These are phyloP conservation scores for Panagrolaimus sp. DNA, from an alignment of 1,140 invertebrate genomes.

Conservation along the genomic window DNA sequence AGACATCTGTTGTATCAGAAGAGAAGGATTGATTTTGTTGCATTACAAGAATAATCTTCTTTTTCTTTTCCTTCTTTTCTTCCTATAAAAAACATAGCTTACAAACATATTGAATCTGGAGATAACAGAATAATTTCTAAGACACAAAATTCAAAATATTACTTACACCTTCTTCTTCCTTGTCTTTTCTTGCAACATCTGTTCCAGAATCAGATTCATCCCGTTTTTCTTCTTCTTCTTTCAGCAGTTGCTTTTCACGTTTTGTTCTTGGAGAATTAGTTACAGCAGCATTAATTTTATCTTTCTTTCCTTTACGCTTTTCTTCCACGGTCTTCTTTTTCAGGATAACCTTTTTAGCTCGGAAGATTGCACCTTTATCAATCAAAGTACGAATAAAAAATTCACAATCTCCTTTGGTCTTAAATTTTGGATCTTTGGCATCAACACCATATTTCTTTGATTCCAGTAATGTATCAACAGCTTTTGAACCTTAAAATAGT, in stretches of 20 bases:
- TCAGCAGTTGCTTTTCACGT: conserved; percentile 66
- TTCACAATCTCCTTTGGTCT: conserved; percentile 72
- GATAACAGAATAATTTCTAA: no score
- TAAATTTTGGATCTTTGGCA: conserved; percentile 72
- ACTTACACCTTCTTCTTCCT: neutral
- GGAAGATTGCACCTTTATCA: conserved; percentile 47
- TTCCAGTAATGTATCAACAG: conserved; percentile 80
- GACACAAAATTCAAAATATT: no score
- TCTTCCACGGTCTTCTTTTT: conserved; percentile 71
- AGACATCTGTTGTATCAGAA: conserved; percentile 66
- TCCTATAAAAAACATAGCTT: conserved; percentile 54
- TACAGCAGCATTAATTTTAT: neutral
- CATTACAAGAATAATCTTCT: conserved; percentile 51
- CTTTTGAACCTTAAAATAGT: conserved; percentile 67
- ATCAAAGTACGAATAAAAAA: conserved; percentile 71
- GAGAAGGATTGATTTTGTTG: conserved; percentile 50
- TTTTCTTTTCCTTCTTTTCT: conserved; percentile 57
- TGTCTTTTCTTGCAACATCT: conserved; percentile 17
- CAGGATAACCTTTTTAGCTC: conserved; percentile 48
- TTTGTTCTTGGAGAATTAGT: conserved; percentile 65
- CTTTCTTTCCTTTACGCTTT: conserved; percentile 61
- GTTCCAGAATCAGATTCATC: conserved; percentile 21
- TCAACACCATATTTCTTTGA: conserved; percentile 83
- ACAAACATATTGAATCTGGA: neutral
- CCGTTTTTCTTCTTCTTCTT: conserved; percentile 55